Percentiles rank a stretch among this genome's conserved stretches.
phyloP scores from a whole-genome alignment of 2,797 vertebrate species.

The Hippocampus kuda region DNA sequence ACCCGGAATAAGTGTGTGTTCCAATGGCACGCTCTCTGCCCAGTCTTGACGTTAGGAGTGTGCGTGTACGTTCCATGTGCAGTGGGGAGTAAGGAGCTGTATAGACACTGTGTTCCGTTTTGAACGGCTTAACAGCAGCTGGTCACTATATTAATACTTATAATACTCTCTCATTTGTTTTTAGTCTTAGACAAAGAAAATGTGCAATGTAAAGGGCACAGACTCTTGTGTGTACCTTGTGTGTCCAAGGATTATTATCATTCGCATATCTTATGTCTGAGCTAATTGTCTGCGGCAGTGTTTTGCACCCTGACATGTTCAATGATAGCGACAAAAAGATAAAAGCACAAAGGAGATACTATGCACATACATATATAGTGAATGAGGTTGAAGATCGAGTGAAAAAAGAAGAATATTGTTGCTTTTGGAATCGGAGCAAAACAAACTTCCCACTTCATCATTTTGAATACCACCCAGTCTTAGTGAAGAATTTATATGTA shows the following conservation, averaged over 20 bases:
- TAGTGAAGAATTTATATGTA: constrained; percentile 14
- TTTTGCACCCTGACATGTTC: constrained; percentile 48
- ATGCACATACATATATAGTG: not conserved
- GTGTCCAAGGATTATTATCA: constrained; percentile 42
- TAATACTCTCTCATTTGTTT: constrained; percentile 48
- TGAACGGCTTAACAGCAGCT: constrained; percentile 57
- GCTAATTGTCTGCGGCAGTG: constrained; percentile 51
- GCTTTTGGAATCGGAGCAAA: not conserved
- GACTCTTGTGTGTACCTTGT: constrained; percentile 31
- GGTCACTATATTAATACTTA: constrained; percentile 49
- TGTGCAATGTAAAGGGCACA: constrained; percentile 22
- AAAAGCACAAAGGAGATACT: constrained; percentile 32
- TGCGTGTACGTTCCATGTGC: constrained; percentile 13
- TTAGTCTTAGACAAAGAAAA: constrained; percentile 35
- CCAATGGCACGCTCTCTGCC: constrained; percentile 56
- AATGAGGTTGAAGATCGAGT: constrained; percentile 21
- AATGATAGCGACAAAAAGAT: constrained; percentile 43
- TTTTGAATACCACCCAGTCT: constrained; percentile 42
- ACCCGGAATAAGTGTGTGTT: constrained; percentile 61
- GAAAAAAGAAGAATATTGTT: constrained; percentile 7
- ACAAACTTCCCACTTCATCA: constrained; percentile 7
- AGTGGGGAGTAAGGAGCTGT: constrained; percentile 33
- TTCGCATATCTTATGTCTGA: constrained; percentile 42
- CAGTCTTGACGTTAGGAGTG: constrained; percentile 47
- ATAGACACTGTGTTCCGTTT: constrained; percentile 50